Base-by-base conservation (phyloP, 2,113 vertebrate species). In the Stigmatopora argus region DNA sequence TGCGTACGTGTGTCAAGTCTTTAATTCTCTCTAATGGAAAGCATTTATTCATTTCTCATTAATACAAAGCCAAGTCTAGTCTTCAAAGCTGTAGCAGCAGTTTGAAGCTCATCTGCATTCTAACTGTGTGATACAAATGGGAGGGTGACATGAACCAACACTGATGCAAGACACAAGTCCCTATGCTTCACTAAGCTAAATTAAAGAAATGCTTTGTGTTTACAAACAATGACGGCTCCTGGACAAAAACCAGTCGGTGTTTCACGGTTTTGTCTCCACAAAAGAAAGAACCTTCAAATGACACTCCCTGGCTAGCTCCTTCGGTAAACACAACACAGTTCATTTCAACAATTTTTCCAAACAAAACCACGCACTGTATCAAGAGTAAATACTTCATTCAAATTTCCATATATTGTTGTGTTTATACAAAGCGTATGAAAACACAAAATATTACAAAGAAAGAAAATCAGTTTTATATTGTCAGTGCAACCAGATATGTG, bases 161-260 rank as follows among this genome's bases (percentile, higher is more conserved):
- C 66, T 17, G 48, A 73, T n/a, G 49, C 68, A 72, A 78, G 63
- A 66, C 69, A 23, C 60, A 61, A 67, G 79, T 80, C 73, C 73
- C 79, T 75, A 75, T 80, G 85, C 84, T 83, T 81, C 77, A 79
- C 72, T 79, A 81, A 74, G 79, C 72, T 76, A 80, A 87, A 85
- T 89, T 82, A 80, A 78, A 83, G 59, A 80, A 74, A 67, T 73
- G 62, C 73, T 79, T 79, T 81, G 52, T 76, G 57, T 47, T 52
- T 14, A 49, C 67, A 53, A 38, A 59, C 71, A 78, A 38, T 59
- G 63, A 66, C 70, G 12, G 21, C 52, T 31, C 55, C n/a, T n/a
- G 23, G 5, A 21, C 56, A 73, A n/a, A 47, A 35, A 63, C 26
- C 38, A 61, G 11, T 17, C 64, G 58, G 46, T 71, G 47, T 47